Base-by-base conservation (phyloP, 2,797 vertebrate species). In the Protonibea diacanthus region DNA sequence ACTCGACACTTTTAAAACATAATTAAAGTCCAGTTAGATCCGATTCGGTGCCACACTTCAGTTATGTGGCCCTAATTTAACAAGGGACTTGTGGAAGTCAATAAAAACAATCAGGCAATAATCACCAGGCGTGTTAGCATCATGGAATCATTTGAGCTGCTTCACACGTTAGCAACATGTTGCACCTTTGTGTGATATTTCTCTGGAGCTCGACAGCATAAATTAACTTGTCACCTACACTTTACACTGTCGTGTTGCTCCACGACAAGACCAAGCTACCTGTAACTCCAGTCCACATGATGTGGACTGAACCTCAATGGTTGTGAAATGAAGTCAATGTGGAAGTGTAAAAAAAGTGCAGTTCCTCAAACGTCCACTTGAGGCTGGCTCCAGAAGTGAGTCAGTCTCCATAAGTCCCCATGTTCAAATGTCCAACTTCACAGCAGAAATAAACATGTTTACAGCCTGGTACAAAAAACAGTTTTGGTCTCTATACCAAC, bases 191-290 rank as follows among this genome's bases (percentile, higher is more conserved):
- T 52, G 45, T 52, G 57, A 18, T 42, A 44, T 70, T 58, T 70
- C 63, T 73, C 53, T n/a, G 48, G 42, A 74, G 76, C 40, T 25
- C 7, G 20, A 67, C 60, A 18, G 68, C 58, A 56, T 45, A 58
- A 83, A 78, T 81, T 9, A 80, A 62, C 55, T 61, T 67, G 66
- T 79, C 71, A 63, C 7, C 5, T 44, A 64, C 8, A 65, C 49
- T 69, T 78, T 68, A 45, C 33, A 71, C 40, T 49, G 8, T 4
- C 21, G 15, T n/a, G 71, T 68, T 70, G 18, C 53, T 21, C 38
- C 23, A 15, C 42, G 23, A 5, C 42, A 20, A 38, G 40, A 61
- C 29, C 0, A 25, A 60, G 64, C 55, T 55, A 3, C 62, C 53
- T 55, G 67, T 20, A 71, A 59, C 75, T 67, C 25, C 25, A 63